Base-by-base conservation (phyloP, 2,888 invertebrate species). In the Choreutis nemorana region DNA sequence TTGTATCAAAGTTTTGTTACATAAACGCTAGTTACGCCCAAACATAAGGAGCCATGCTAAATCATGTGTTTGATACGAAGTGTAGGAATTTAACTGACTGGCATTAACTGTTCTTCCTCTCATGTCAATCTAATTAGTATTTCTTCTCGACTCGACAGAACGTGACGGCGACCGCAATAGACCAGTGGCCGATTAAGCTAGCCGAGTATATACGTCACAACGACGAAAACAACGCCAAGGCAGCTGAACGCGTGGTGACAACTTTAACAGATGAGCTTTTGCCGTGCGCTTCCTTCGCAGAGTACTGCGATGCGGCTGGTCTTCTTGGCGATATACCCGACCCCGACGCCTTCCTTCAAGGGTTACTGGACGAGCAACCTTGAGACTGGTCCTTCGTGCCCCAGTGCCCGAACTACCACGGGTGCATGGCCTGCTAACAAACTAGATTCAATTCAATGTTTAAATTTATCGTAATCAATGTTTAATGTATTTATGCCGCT, bases 201-300 rank as follows among this genome's bases (percentile, higher is more conserved):
- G 96, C 96, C 11, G 95, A 96, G 61, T 95, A 90, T 62, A 92
- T 97, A 52, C 87, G 97, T 2, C 90, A 94, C 63, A 95, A 94
- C 71, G 97, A 98, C 77, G 94, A 94, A 60, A 83, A 85, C 3
- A 84, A 97, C 73, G 80, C 94, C 12, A 96, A 97, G 61, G 86
- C 89, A 8, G 92, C 94, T 7, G 94, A 95, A 60, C 85, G 85
- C 37, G 83, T 97, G 34, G 83, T 97, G 38, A 81, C 85, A 14
- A 82, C 85, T 1, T 91, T 95, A 47, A 90, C 93, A 23, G 92
- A 95, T 48, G 95, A 97, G 64, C 82, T 94, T 50, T 79, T 96
- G 47, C 92, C 94, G 6, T 94, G 95, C 73, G 85, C 92, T 36
- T 91, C 93, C 9, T 90, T 97, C 66, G 85, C 83, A 4, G 97